A percentile compares a stretch with the other conserved stretches of the same genome.
These are phyloP conservation scores for Phalangium opilio DNA, from an alignment of 2,888 invertebrate species.

Conservation along the genomic window DNA sequence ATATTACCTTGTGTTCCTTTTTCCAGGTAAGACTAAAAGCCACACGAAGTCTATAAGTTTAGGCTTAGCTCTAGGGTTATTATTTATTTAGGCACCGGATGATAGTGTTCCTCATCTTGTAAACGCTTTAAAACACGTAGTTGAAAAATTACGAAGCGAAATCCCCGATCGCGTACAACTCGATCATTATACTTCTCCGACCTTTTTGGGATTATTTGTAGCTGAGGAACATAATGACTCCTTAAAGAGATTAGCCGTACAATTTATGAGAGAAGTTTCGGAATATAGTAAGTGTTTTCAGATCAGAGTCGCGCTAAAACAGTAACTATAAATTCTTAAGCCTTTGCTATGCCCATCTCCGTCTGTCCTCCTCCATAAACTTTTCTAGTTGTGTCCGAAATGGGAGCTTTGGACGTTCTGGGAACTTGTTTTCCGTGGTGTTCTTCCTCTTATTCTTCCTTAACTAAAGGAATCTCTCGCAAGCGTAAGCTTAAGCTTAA, in stretches of 20 bases:
- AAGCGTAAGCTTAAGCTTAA: slow-evolving; percentile 29
- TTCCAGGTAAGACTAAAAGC: slow-evolving; percentile 38
- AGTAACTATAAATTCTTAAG: no score
- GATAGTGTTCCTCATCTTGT: slow-evolving; percentile 25
- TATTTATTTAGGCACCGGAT: slow-evolving; percentile 26
- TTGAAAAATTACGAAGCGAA: slow-evolving; percentile 36
- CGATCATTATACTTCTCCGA: slow-evolving; percentile 68
- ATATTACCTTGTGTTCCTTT: slow-evolving; percentile 74
- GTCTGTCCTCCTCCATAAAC: background rate
- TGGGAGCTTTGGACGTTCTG: slow-evolving; percentile 54
- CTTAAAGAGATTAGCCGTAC: slow-evolving; percentile 57
- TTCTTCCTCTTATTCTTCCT: slow-evolving; percentile 23
- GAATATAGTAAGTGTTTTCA: slow-evolving; percentile 26
- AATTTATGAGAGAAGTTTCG: slow-evolving; percentile 59
- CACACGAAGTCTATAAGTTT: no score
- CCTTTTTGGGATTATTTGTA: slow-evolving; percentile 81
- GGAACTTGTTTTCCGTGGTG: slow-evolving; percentile 66
- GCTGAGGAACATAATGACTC: slow-evolving; percentile 65
- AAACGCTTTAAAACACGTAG: slow-evolving; percentile 37
- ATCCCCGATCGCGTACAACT: slow-evolving; percentile 33
- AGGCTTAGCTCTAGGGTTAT: slow-evolving; percentile 38
- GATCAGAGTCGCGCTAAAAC: no score
- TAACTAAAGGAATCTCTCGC: slow-evolving; percentile 41
- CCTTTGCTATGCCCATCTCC: no score
- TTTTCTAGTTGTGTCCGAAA: slow-evolving; percentile 46